phyloP scores from a whole-genome alignment of 2,113 vertebrate genomes.

The Phalacrocorax aristotelis region DNA sequence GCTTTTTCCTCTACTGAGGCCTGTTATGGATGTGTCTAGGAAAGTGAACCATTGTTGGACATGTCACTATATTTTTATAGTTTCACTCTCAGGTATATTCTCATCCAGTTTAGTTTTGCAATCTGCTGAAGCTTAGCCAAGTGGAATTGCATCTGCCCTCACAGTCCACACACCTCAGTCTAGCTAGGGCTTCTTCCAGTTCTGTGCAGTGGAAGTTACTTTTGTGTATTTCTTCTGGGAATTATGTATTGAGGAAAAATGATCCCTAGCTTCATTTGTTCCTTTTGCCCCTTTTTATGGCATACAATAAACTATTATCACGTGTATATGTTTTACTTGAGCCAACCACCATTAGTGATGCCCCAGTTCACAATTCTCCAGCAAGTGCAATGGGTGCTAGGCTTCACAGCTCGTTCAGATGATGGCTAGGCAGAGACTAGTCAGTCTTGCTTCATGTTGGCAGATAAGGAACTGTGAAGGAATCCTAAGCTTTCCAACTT shows the following conservation, averaged over 20 bases:
- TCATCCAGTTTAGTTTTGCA: constrained; percentile 20
- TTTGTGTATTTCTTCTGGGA: not conserved
- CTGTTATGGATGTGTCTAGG: constrained; percentile 32
- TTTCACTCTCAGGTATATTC: not conserved
- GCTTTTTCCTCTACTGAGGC: not conserved
- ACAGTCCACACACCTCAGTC: not conserved
- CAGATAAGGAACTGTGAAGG: not conserved
- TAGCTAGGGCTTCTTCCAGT: not conserved
- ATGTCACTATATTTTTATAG: not conserved
- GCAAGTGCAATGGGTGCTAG: not conserved
- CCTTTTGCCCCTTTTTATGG: not conserved
- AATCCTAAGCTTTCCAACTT: not conserved
- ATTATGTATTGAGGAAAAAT: not conserved
- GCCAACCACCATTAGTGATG: not conserved
- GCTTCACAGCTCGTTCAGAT: not conserved
- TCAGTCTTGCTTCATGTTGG: not conserved
- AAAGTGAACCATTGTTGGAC: constrained; percentile 22
- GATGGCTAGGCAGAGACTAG: not conserved
- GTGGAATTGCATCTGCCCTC: not conserved
- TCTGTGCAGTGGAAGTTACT: not conserved
- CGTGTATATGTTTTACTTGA: not conserved
- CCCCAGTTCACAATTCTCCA: not conserved
- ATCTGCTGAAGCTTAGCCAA: constrained; percentile 13
- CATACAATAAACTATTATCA: not conserved
- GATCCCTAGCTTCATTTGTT: not conserved